phyloP scores from a whole-genome alignment of 2,888 invertebrate genomes.

The Drosophila mimica region DNA sequence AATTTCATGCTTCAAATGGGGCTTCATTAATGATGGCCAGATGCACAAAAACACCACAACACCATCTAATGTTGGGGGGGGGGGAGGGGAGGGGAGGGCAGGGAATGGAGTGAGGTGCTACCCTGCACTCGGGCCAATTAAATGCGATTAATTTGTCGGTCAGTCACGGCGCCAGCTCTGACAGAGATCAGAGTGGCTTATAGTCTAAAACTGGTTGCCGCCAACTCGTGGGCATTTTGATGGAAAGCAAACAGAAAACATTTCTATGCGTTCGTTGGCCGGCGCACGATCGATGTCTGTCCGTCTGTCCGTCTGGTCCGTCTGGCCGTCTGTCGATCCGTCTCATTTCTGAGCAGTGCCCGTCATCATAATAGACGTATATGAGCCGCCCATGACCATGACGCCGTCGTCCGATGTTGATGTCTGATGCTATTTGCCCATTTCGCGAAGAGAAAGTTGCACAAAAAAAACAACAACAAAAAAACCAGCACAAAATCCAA shows the following conservation, averaged over 20 bases:
- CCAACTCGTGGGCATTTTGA: conserved; percentile 32
- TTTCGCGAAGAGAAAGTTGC: conserved; percentile 67
- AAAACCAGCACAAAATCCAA: conserved; percentile 2
- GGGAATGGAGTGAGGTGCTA: conserved; percentile 9
- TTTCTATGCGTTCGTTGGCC: conserved; percentile 79
- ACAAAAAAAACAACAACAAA: conserved; percentile 14
- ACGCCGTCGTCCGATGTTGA: conserved; percentile 47
- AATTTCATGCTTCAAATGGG: conserved; percentile 49
- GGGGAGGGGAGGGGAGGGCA: too few species aligned
- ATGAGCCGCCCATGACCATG: conserved; percentile 79
- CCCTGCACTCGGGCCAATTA: conserved; percentile 61
- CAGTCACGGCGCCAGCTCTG: conserved; percentile 49
- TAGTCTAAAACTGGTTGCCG: conserved; percentile 67
- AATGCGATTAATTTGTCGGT: conserved; percentile 76
- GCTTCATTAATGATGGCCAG: conserved; percentile 25
- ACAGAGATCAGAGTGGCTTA: conserved; percentile 6
- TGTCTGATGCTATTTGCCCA: conserved; percentile 62
- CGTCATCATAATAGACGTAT: conserved; percentile 66
- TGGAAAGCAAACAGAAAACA: conserved; percentile 53
- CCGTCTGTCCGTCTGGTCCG: background rate
- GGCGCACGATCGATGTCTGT: conserved; percentile 37
- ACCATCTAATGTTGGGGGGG: background rate
- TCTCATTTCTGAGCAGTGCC: conserved; percentile 64
- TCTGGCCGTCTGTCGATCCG: conserved; percentile 9
- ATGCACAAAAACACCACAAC: conserved; percentile 6